Evolutionary conservation across 1,140 invertebrate species (phyloP).

Genomic region (Drosophila albomicans): DNA sequence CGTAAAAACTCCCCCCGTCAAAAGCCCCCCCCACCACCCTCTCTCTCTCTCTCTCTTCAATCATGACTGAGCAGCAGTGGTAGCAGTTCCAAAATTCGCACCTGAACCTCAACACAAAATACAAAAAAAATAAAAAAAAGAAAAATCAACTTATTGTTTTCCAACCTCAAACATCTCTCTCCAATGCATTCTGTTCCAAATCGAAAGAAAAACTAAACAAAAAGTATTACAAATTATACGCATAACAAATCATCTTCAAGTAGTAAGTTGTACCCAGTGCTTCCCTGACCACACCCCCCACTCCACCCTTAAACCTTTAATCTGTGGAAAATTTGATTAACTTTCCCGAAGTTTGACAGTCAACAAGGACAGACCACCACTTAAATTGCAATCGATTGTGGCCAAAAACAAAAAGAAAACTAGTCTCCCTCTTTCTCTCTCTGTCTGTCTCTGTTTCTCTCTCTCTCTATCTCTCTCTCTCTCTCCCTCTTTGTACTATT

Average conservation of each 20-base stretch:
- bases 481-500: conserved; percentile 46
- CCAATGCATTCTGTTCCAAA: conserved; percentile 80
- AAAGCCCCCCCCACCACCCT: conserved; percentile 11
- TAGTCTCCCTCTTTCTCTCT: conserved; percentile 30
- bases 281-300: conserved; percentile 26
- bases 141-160: conserved; percentile 70
- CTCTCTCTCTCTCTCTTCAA: conserved; percentile 23
- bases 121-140: conserved; percentile 15
- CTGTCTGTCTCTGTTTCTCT: conserved; percentile 27
- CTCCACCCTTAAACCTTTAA: conserved; percentile 3
- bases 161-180: conserved; percentile 61
- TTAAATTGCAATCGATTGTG: conserved; percentile 57
- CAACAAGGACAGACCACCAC: conserved; percentile 31
- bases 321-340: conserved; percentile 73
- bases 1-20: conserved; percentile 1
- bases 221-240: conserved; percentile 34
- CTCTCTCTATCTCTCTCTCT: conserved; percentile 23
- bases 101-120: conserved; percentile 36
- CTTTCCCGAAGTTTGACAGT: conserved; percentile 77
- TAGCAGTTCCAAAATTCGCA: conserved; percentile 80
- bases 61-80: conserved; percentile 83
- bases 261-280: conserved; percentile 70
- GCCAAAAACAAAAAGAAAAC: conserved; percentile 39
- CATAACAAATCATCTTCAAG: conserved; percentile 68
- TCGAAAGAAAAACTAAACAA: conserved; percentile 62